phyloP scores from a whole-genome alignment of 2,113 vertebrate genomes.

The Leucopsar rothschildi region DNA sequence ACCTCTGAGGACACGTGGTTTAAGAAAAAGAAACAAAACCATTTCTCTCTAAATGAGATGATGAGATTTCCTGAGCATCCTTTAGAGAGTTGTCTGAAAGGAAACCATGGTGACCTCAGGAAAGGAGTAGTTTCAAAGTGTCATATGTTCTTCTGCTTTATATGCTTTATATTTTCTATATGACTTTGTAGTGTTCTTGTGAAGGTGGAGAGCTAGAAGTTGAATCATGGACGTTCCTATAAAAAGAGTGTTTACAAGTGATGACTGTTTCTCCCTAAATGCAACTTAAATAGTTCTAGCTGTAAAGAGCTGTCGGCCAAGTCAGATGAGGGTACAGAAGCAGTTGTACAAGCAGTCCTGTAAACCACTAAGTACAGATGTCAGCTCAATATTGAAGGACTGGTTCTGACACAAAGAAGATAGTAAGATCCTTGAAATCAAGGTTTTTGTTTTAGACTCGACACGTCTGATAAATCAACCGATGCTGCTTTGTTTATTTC shows the following conservation, averaged over 20 bases:
- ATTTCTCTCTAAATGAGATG: neutral
- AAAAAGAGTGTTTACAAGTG: neutral
- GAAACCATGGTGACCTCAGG: neutral
- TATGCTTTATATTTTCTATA: neutral
- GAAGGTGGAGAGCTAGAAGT: neutral
- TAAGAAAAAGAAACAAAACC: neutral
- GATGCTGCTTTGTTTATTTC: neutral
- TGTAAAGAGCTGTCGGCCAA: neutral
- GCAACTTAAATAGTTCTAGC: neutral
- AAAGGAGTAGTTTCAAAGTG: neutral
- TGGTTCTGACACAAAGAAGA: neutral
- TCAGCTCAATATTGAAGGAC: neutral
- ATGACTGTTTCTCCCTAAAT: neutral
- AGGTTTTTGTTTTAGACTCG: neutral
- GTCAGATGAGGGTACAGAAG: neutral
- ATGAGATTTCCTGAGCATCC: neutral
- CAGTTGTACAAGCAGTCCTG: neutral
- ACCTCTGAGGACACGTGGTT: neutral
- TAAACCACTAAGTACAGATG: neutral
- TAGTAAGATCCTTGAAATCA: neutral
- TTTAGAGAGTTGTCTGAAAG: neutral
- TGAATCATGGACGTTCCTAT: neutral
- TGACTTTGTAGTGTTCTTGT: neutral
- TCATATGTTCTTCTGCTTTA: neutral
- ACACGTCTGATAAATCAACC: neutral